Base-by-base conservation (phyloP, 2,797 vertebrate genomes). In the Chelidonichthys spinosus region DNA sequence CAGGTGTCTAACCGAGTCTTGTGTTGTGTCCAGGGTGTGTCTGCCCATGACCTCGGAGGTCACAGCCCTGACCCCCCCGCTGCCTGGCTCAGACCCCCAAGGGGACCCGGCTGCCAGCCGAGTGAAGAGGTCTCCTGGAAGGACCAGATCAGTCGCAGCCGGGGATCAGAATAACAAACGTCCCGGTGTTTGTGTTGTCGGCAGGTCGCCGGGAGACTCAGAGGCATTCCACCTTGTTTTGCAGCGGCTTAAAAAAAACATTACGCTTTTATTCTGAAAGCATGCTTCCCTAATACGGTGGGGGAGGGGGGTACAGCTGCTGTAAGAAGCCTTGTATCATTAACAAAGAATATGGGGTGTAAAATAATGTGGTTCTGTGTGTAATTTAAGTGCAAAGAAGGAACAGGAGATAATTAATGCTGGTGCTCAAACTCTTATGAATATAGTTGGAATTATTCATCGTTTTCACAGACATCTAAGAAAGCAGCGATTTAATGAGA, bases 81-180 rank as follows among this genome's bases (percentile, higher is more conserved):
- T 25, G 25, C 25, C 25, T 25, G 25, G 25, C 25, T 25, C 25
- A 25, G 25, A 25, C 25, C 25, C 25, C 25, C 25, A 25, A 72
- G 62, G 64, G 72, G 61, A 63, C 65, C 59, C 11, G 58, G 59
- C 10, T 60, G 69, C 63, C 67, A 42, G 76, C 52, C 11, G 75
- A 74, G 54, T 4, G 39, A 74, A 86, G 25, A 81, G 78, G 76
- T 72, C 76, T 76, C 14, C 11, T 49, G 63, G 76, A 84, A 84
- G 87, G 60, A 88, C 67, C 71, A 77, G 75, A 81, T 78, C 76
- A 52, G 70, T 81, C 76, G 49, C 78, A 76, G 85, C 63, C 7
- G 66, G 66, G 47, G 61, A 71, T 63, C 63, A 55, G 72, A 83
- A 90, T 77, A 90, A 86, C 85, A 91, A 86, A 84, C 35, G 69